A percentile compares a stretch with the other conserved stretches of the same genome.
These are phyloP conservation scores for Pituophis catenifer DNA, from an alignment of 2,113 vertebrate genomes.

Conservation along the genomic window DNA sequence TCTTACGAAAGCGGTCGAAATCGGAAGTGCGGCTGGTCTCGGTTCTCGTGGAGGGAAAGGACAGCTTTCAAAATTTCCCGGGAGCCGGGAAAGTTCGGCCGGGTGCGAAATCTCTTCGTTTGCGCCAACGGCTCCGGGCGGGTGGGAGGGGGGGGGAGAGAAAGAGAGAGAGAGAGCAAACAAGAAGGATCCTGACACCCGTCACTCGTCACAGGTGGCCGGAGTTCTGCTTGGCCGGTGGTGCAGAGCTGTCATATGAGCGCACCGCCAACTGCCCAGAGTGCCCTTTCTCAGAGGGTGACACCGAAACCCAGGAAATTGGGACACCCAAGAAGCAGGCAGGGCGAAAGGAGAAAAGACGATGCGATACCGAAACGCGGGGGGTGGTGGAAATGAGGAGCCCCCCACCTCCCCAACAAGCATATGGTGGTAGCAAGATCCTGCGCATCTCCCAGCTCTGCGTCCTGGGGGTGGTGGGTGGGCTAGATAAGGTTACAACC, in stretches of 20 bases:
- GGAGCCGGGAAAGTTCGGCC: neutral
- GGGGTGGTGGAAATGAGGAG: too few relatives aligned
- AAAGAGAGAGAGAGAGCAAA: neutral
- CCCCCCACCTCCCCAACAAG: neutral
- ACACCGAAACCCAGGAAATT: neutral
- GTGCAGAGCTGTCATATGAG: constrained; percentile 59
- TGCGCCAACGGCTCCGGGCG: accelerated
- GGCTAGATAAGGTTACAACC: neutral
- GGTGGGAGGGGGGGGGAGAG: accelerated
- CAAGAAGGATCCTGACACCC: neutral
- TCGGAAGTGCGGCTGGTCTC: neutral
- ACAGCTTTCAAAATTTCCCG: neutral
- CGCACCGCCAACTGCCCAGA: constrained; percentile 6
- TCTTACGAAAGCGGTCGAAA: neutral
- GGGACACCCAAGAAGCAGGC: neutral
- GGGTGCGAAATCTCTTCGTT: neutral
- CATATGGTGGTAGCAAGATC: neutral
- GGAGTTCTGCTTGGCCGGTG: constrained; percentile 68
- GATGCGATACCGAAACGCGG: neutral
- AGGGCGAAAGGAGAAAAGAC: neutral
- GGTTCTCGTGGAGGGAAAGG: neutral
- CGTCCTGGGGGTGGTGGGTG: neutral
- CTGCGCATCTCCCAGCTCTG: neutral
- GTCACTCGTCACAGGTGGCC: constrained; percentile 69
- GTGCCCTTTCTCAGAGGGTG: neutral